Evolutionary conservation across 2,113 vertebrate species (phyloP).

Genomic region (Nyctibius bracteatus): DNA sequence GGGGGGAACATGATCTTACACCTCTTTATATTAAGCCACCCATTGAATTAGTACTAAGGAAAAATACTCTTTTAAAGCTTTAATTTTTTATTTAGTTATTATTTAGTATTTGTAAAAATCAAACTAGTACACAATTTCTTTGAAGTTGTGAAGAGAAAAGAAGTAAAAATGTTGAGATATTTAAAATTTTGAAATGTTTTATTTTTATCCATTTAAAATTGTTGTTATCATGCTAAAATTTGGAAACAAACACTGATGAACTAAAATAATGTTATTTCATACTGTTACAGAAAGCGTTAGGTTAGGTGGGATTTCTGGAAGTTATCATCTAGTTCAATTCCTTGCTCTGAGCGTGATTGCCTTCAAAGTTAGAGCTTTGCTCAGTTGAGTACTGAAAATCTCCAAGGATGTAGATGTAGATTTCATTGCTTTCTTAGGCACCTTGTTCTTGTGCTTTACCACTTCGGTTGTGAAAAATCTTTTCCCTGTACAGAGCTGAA

Average conservation of each 20-base stretch:
- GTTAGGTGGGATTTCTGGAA: background rate
- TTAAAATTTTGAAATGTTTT: background rate
- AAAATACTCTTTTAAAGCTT: background rate
- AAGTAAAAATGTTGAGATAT: background rate
- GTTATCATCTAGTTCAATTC: background rate
- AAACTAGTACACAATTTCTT: background rate
- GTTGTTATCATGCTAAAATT: background rate
- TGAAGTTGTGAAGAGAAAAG: background rate
- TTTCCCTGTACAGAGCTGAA: background rate
- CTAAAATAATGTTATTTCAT: background rate
- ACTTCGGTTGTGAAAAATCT: background rate
- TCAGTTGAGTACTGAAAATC: background rate
- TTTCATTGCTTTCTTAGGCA: background rate
- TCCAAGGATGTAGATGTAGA: background rate
- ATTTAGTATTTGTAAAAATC: background rate
- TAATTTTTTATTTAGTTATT: background rate
- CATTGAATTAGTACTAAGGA: background rate
- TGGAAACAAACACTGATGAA: background rate
- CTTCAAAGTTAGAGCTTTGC: background rate
- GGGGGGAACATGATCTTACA: constrained; percentile 44
- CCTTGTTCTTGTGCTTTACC: background rate
- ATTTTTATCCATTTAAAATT: background rate
- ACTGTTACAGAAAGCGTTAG: background rate
- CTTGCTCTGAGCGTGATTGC: background rate
- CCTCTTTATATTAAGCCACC: constrained; percentile 1